Conservation (phyloP, 2,113 vertebrate species). For the Eonycteris spelaea region DNA sequence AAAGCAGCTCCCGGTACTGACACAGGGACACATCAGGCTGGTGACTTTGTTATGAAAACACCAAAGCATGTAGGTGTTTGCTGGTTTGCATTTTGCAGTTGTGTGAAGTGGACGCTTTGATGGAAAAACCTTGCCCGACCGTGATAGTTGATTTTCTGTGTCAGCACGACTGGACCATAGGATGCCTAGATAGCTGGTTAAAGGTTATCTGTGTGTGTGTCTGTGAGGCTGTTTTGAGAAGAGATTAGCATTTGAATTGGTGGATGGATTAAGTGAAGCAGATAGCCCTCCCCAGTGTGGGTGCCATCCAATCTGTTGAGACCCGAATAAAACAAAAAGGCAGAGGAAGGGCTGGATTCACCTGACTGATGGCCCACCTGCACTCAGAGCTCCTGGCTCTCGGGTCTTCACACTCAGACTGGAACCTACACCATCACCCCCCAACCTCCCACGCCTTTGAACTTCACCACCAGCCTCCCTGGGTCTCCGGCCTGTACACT, state of each 20-base stretch:
- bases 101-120: not conserved
- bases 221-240: not conserved
- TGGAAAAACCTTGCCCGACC: not conserved
- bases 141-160: not conserved
- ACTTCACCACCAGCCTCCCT: not conserved
- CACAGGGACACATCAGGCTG: rapidly evolving
- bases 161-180: not conserved
- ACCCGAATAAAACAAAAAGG: not conserved
- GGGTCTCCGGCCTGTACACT: not conserved
- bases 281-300: too few species aligned
- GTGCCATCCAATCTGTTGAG: not conserved
- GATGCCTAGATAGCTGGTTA: not conserved
- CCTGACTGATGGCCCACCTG: not conserved
- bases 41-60: not conserved
- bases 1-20: not conserved
- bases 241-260: not conserved
- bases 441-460: not conserved
- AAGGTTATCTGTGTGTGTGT: not conserved
- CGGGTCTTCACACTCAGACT: not conserved
- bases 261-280: not conserved
- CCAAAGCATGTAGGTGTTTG: not conserved
- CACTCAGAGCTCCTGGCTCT: not conserved
- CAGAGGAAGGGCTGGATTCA: not conserved
- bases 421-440: not conserved
- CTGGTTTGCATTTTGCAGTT: not conserved